A percentile compares a stretch with the other conserved stretches of the same genome.
Evolutionary conservation across 2,888 invertebrate species (phyloP).

Genomic region (Scelioninae gen. 1): DNA sequence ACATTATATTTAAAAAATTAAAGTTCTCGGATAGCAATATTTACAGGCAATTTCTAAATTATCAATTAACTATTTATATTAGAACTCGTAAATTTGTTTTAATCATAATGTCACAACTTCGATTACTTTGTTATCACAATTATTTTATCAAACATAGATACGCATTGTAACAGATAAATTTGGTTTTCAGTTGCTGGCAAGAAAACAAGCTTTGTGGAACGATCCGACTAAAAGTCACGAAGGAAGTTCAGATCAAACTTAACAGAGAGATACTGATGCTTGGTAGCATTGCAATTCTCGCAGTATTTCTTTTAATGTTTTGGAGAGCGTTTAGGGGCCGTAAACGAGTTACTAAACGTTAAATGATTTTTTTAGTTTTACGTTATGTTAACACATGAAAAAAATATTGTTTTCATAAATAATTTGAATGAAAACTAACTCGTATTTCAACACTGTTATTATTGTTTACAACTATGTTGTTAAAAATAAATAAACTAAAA

Average conservation of each 20-base stretch:
- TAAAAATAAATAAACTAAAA: no score
- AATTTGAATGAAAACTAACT: no score
- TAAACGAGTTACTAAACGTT: slow-evolving; percentile 81
- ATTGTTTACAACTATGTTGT: no score
- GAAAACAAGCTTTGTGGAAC: slow-evolving; percentile 86
- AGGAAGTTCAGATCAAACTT: slow-evolving; percentile 84
- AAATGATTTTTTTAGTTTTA: slow-evolving; percentile 34
- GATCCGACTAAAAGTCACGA: slow-evolving; percentile 86
- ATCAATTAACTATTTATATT: background rate
- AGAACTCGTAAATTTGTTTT: no score
- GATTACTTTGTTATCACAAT: slow-evolving; percentile 17
- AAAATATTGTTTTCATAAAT: no score
- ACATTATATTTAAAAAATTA: slow-evolving; percentile 86
- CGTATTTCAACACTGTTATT: no score
- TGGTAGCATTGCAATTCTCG: slow-evolving; percentile 83
- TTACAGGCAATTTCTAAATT: slow-evolving; percentile 85
- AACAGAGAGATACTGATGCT: slow-evolving; percentile 85
- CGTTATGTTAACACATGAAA: no score
- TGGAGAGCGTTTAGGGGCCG: slow-evolving; percentile 84
- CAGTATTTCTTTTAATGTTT: slow-evolving; percentile 83
- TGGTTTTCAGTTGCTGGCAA: slow-evolving; percentile 88
- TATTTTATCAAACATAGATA: background rate
- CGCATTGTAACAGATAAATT: slow-evolving; percentile 19
- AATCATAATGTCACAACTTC: background rate
- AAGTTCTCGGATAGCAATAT: slow-evolving; percentile 86